Conservation (phyloP, 2,113 vertebrate genomes). For the Nettapus auritus region DNA sequence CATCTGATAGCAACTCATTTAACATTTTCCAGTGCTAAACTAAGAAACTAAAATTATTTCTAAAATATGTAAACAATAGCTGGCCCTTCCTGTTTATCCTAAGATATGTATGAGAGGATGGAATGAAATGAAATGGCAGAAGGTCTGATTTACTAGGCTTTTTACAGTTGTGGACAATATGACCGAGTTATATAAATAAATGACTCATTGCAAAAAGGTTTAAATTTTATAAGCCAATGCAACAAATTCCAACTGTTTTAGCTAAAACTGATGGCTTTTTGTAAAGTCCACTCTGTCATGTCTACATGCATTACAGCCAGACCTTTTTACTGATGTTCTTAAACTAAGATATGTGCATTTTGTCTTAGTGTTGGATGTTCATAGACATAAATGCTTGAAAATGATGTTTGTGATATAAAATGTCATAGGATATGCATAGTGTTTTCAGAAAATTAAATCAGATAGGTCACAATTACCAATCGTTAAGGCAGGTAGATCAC, state of each 20-base stretch:
- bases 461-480: neutral
- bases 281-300: neutral
- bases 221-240: neutral
- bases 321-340: neutral
- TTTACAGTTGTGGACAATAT: neutral
- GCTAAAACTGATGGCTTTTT: neutral
- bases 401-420: neutral
- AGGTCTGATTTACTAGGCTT: neutral
- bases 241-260: neutral
- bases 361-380: neutral
- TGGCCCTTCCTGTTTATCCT: neutral
- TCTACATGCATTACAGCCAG: neutral
- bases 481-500: neutral
- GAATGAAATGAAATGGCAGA: neutral
- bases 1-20: neutral
- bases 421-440: neutral
- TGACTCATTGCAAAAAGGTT: neutral
- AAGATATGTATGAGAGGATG: neutral
- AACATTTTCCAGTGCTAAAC: neutral
- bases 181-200: conserved; percentile 22
- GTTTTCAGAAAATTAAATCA: neutral
- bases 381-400: neutral
- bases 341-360: neutral
- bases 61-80: neutral
- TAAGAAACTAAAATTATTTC: neutral